These are phyloP conservation scores for Rhynchomys soricoides DNA, from an alignment of 2,113 vertebrate genomes.

Conservation along the genomic window DNA sequence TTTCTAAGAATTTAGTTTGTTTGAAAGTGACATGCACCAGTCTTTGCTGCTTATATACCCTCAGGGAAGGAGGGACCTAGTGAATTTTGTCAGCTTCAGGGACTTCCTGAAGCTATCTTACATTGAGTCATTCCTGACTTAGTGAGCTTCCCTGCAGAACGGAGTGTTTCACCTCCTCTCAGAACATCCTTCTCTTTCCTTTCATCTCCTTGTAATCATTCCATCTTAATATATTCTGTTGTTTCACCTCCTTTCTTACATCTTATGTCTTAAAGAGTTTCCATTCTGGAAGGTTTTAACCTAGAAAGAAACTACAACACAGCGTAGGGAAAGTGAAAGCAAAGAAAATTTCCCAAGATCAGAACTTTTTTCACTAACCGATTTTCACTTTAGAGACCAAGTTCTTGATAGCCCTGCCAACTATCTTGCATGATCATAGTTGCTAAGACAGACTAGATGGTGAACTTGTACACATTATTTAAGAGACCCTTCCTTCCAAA, in stretches of 20 bases:
- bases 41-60: not conserved
- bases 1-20: not conserved
- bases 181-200: not conserved
- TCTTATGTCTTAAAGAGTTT: not conserved
- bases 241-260: not conserved
- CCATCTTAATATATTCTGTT: not conserved
- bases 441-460: not conserved
- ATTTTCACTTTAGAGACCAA: not conserved
- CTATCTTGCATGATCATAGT: not conserved
- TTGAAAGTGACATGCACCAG: not conserved
- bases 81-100: not conserved
- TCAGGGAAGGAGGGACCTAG: not conserved
- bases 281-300: not conserved
- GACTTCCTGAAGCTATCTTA: not conserved
- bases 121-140: not conserved
- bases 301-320: not conserved
- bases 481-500: not conserved
- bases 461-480: not conserved
- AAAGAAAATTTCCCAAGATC: constrained; percentile 29
- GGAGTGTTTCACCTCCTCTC: not conserved
- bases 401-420: not conserved
- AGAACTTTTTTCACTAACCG: not conserved
- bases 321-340: not conserved
- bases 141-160: not conserved
- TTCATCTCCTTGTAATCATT: not conserved